Percentiles rank a stretch among this genome's conserved stretches.
These are phyloP conservation scores for Podargus strigoides DNA, from an alignment of 2,797 vertebrate genomes.

Conservation along the genomic window DNA sequence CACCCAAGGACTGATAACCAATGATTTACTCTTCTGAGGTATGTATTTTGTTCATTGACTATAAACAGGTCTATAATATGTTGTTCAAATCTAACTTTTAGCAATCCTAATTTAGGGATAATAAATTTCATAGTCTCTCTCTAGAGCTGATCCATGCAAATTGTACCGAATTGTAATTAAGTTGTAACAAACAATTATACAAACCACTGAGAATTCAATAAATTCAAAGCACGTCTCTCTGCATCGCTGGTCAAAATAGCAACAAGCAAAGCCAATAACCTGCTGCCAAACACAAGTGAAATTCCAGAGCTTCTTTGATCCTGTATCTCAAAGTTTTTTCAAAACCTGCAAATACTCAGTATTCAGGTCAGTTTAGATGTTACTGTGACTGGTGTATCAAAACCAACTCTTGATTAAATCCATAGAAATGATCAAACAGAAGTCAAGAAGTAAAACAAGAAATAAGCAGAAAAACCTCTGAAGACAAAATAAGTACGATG, in stretches of 20 bases:
- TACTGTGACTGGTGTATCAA: conserved; percentile 63
- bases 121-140: conserved; percentile 14
- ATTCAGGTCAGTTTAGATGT: conserved; percentile 61
- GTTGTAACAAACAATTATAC: conserved; percentile 33
- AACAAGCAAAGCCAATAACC: conserved; percentile 19
- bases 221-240: conserved; percentile 16
- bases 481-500: conserved; percentile 14
- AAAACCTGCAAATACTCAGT: conserved; percentile 40
- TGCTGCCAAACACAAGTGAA: conserved; percentile 14
- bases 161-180: conserved; percentile 19
- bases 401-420: conserved; percentile 63
- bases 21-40: background rate
- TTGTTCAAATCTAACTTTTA: background rate
- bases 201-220: conserved; percentile 25
- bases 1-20: background rate
- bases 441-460: conserved; percentile 21
- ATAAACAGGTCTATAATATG: background rate
- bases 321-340: background rate
- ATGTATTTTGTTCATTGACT: background rate
- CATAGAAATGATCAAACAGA: conserved; percentile 38
- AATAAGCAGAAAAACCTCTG: conserved; percentile 1
- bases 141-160: conserved; percentile 18
- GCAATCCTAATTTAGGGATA: background rate
- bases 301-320: conserved; percentile 39
- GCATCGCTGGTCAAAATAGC: background rate